Conservation (phyloP, 2,888 invertebrate genomes). For the Rotaria macrura region DNA sequence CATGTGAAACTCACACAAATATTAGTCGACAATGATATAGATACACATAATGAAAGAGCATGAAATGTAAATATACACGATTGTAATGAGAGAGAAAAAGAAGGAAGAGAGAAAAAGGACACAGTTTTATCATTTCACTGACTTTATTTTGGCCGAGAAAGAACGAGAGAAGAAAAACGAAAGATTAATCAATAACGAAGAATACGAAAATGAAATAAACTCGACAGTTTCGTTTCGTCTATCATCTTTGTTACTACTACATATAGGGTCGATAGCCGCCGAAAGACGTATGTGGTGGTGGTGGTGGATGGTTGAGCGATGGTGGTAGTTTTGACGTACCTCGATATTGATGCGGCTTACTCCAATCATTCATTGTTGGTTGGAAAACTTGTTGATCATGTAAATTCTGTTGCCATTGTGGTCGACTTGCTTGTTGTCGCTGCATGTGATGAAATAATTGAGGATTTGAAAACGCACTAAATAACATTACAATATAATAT, state of each 20-base stretch:
- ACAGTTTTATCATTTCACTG: constrained; percentile 15
- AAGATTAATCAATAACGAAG: not conserved
- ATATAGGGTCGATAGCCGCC: not conserved
- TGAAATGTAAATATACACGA: constrained; percentile 3
- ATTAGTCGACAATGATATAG: not conserved
- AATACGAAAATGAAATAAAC: not conserved
- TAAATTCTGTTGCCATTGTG: not conserved
- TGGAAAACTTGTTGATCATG: not conserved
- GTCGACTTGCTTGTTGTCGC: not conserved
- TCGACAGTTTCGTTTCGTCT: not conserved
- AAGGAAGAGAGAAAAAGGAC: not conserved
- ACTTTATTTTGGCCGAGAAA: constrained; percentile 1
- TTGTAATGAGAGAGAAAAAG: not conserved
- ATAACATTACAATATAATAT: no score
- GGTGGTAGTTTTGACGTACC: not conserved
- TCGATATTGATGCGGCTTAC: constrained; percentile 8
- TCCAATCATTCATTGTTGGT: not conserved
- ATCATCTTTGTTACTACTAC: not conserved
- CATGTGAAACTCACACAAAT: constrained; percentile 6
- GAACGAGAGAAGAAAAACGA: not conserved
- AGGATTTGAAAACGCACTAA: constrained; percentile 17
- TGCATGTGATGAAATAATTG: not conserved
- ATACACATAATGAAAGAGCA: constrained; percentile 11
- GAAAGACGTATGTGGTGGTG: not conserved
- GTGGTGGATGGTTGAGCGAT: constrained; percentile 8